Base-by-base conservation (phyloP, 1,140 invertebrate species). In the Plectrocnemia conspersa region DNA sequence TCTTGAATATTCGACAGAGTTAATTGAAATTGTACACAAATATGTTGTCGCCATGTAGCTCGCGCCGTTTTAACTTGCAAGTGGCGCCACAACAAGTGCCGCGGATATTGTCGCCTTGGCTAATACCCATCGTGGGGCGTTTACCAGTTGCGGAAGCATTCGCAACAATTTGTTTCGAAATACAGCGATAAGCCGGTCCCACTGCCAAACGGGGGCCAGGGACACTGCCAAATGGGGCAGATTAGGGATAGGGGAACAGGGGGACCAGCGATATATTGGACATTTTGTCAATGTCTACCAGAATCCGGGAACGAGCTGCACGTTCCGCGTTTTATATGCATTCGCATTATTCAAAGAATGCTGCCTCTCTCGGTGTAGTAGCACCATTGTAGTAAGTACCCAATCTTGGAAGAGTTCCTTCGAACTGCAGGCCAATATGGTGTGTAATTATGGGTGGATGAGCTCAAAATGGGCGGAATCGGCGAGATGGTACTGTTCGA, bases 91-190 rank as follows among this genome's bases (percentile, higher is more conserved):
- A 38, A 38, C 35, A 38, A 38, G 35, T 38, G 35, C 18, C 18
- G 11, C 13, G 35, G 7, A 13, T 29, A 6, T 29, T 29, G 6
- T 29, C 27, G 27, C n/a, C 6, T 6, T 29, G 6, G n/a, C 27
- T 29, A 29, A 29, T 38, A 16, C 35, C 35, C 10, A 6, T 7
- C 35, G 18, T 6, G 7, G 35, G 35, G 35, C 35, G 35, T 16
- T 7, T 29, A 29, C 15, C 35, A 16, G 7, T 16, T 9, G 13
- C 35, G 35, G 35, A 38, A 38, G 13, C 35, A 16, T 10, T 13
- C 35, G 18, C 35, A 16, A 38, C 35, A 38, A 38, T 38, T 38
- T 38, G 35, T 38, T 38, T 10, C 5, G 35, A 38, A 29, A 29
- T 29, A 29, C 27, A n/a, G 27, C 27, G 27, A 29, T 29, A 29